These are phyloP conservation scores for Nibea albiflora DNA, from an alignment of 2,113 vertebrate genomes.

Conservation along the genomic window DNA sequence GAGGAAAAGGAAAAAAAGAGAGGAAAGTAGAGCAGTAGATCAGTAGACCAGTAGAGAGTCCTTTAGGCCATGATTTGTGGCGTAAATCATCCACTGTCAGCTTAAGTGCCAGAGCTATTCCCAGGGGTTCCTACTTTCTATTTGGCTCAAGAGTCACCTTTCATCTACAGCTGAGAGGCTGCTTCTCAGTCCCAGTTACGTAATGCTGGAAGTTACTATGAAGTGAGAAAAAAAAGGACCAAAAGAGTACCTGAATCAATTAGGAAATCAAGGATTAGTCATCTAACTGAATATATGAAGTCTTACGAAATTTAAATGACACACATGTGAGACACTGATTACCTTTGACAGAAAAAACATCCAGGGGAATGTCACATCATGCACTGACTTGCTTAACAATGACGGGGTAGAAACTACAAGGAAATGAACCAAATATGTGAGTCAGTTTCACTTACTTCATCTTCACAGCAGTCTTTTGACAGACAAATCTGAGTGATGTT, in stretches of 20 bases:
- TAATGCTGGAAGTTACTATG: neutral
- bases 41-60: constrained; percentile 9
- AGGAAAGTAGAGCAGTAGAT: constrained; percentile 19
- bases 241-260: neutral
- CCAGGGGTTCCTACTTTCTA: neutral
- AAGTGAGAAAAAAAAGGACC: neutral
- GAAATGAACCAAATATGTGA: neutral
- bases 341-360: constrained; percentile 8
- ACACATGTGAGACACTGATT: neutral
- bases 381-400: constrained; percentile 44
- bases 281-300: neutral
- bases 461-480: constrained; percentile 84
- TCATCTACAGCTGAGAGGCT: constrained; percentile 13
- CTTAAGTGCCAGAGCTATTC: constrained; percentile 13
- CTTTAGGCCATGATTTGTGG: constrained; percentile 10
- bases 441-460: constrained; percentile 86
- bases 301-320: neutral
- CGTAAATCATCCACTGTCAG: constrained; percentile 41
- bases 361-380: constrained; percentile 1
- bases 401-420: rapidly evolving
- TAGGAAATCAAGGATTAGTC: neutral
- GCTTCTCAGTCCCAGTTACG: neutral
- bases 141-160: neutral
- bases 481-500: constrained; percentile 88
- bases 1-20: neutral